phyloP scores from a whole-genome alignment of 2,888 invertebrate species.

The Sabatieria punctata region DNA sequence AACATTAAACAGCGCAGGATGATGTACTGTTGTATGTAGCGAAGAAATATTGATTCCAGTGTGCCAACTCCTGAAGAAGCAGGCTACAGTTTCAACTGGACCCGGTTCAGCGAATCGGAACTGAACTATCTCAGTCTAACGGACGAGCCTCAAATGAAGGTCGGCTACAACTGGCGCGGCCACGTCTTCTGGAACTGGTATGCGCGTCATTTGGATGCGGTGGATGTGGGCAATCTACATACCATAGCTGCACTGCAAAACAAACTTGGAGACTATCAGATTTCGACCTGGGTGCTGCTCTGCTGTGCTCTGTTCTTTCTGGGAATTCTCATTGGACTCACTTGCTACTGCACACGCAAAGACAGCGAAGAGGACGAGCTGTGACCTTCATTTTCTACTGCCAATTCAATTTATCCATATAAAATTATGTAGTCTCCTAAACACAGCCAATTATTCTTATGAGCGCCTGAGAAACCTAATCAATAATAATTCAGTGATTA shows the following conservation, averaged over 20 bases:
- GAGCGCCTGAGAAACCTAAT: too few relatives aligned
- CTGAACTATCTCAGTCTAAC: conserved; percentile 28
- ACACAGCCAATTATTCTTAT: too few relatives aligned
- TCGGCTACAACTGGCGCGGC: conserved; percentile 24
- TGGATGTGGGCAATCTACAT: conserved; percentile 23
- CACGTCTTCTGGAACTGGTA: conserved; percentile 32
- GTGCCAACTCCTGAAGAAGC: conserved; percentile 27
- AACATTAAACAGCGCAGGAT: too few relatives aligned
- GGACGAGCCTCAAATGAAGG: conserved; percentile 26
- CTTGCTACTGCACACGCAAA: conserved; percentile 31
- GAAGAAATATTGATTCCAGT: too few relatives aligned
- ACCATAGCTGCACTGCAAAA: neutral
- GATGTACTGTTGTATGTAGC: too few relatives aligned
- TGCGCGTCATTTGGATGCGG: conserved; percentile 23
- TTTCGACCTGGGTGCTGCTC: conserved; percentile 30
- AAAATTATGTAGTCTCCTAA: too few relatives aligned
- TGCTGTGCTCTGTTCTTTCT: conserved; percentile 31
- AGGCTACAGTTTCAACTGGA: conserved; percentile 29
- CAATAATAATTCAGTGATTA: too few relatives aligned
- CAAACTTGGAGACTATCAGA: conserved; percentile 11
- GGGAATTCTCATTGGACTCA: conserved; percentile 30
- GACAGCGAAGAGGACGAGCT: conserved; percentile 29
- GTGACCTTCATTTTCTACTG: too few relatives aligned
- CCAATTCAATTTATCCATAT: too few relatives aligned
- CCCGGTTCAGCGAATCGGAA: conserved; percentile 16